Percentiles rank a stretch among this genome's conserved stretches.
Evolutionary conservation across 2,113 vertebrate species (phyloP).

Genomic region (Sardina pilchardus): DNA sequence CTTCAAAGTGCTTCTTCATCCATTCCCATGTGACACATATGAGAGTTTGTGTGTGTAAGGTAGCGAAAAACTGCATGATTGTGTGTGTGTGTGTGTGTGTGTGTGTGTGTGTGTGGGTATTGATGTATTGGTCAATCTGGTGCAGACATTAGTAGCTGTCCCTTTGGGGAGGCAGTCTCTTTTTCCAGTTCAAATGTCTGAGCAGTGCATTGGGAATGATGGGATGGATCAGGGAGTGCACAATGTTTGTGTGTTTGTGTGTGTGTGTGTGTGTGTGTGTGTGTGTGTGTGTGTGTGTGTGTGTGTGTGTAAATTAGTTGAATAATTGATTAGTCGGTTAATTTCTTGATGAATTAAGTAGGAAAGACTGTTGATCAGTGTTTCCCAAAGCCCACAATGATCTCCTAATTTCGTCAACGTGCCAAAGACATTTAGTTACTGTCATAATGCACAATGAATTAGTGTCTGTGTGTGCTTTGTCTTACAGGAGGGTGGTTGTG

Average conservation of each 20-base stretch:
- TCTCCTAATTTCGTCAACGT: too few relatives aligned
- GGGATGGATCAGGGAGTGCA: too few relatives aligned
- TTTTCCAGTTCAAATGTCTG: neutral
- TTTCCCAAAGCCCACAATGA: too few relatives aligned
- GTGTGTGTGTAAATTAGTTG: neutral
- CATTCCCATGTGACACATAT: too few relatives aligned
- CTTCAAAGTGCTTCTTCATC: too few relatives aligned
- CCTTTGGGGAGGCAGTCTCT: neutral
- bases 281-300: neutral
- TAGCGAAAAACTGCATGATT: neutral
- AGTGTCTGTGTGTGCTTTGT: neutral
- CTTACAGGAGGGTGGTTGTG: neutral
- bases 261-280: neutral
- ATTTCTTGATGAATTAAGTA: too few relatives aligned
- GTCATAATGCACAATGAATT: too few relatives aligned
- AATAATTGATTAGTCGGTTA: too few relatives aligned
- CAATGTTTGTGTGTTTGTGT: neutral
- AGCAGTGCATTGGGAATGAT: neutral
- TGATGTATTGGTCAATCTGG: neutral
- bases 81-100: neutral
- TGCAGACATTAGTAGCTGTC: neutral
- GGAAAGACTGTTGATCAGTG: too few relatives aligned
- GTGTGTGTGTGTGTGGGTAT: neutral
- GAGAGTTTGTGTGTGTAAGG: too few relatives aligned
- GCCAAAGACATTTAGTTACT: too few relatives aligned